Evolutionary conservation across 2,888 invertebrate species (phyloP), one percentile per base, ranked within the genome.

Genomic region (Macropis europaea): DNA sequence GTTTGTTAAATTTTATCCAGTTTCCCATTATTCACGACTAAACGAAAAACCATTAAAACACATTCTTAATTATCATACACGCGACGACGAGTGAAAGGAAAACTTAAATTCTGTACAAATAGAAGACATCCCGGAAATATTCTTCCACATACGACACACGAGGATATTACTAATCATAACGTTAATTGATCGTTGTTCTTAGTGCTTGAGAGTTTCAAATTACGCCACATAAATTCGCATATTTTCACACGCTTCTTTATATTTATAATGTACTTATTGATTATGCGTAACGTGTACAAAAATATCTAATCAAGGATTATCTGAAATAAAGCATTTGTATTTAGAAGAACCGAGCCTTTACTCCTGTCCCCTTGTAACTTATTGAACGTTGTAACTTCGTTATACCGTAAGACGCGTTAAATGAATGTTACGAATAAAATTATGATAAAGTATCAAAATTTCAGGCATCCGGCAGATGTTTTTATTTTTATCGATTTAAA

Each of bases 241-340:
- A 82, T 81, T 81, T 79, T 79, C 72, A 61, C 69, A 77, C 57
- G 63, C 73, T 68, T 76, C 64, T 75, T 67, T 78, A 53, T 78
- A 77, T 61, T 62, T 76, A 69, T 76, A 19, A 67, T 50, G 71
- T 82, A 81, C 81, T 73, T 82, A 81, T 75, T 38, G 38, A 56
- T 80, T 76, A 64, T 59, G 45, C 34, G 32, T 17, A 53, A 50
- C 30, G 62, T 73, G 69, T 45, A 64, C 60, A 59, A 61, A n/a
- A 60, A 53, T 61, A 42, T 66, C 43, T 64, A 57, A 69, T 63
- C 69, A 56, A 60, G 62, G 40, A 74, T 48, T 36, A 50, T 19
- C 22, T n/a, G 52, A 79, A 80, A 77, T 60, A 76, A 76, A 32
- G 22, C 67, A 57, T 66, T 6, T 52, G 54, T 73, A 73, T 66